Base-by-base conservation (phyloP, 2,888 invertebrate species). In the Nymphalis urticae region DNA sequence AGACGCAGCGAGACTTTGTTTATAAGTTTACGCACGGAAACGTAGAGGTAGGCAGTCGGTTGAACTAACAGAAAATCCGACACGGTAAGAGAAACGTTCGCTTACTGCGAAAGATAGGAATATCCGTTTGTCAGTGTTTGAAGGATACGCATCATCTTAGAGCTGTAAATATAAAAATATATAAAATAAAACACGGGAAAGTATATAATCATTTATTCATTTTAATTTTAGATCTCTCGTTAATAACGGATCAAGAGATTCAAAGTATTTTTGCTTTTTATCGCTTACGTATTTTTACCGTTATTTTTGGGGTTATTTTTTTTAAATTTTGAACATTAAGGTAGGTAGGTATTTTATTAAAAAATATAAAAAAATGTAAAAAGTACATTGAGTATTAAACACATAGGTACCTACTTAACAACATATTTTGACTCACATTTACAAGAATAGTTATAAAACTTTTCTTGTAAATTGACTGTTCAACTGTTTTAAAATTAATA, bases 11-110 rank as follows among this genome's bases (percentile, higher is more conserved):
- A 72, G 82, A 76, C 77, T 77, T 81, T 87, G 87, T 90, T 89
- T 90, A 87, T 86, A 82, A 85, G 88, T 89, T 88, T 87, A 88
- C 88, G 89, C 82, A 88, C 86, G 83, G 85, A 86, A 87, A 88
- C 85, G 85, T 89, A 87, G 86, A 87, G 84, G 85, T 83, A 85
- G 84, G 87, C 87, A 88, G 90, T 90, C 89, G 89, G 87, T 86
- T 90, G 87, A 90, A 81, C 87, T 87, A 92, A 91, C 89, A 90
- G 83, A 85, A 85, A 87, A 83, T 80, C 80, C 78, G 81, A 82
- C 81, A 80, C 82, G 80, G 83, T 79, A 83, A 85, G 81, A 84
- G 81, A 85, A 82, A 82, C 75, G 80, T 71, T 77, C 80, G 71
- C 69, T 73, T 73, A 71, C 69, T 73, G 69, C 72, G 62, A 70